Evolutionary conservation across 2,888 invertebrate species (phyloP).

Genomic region (Spialia ferax): DNA sequence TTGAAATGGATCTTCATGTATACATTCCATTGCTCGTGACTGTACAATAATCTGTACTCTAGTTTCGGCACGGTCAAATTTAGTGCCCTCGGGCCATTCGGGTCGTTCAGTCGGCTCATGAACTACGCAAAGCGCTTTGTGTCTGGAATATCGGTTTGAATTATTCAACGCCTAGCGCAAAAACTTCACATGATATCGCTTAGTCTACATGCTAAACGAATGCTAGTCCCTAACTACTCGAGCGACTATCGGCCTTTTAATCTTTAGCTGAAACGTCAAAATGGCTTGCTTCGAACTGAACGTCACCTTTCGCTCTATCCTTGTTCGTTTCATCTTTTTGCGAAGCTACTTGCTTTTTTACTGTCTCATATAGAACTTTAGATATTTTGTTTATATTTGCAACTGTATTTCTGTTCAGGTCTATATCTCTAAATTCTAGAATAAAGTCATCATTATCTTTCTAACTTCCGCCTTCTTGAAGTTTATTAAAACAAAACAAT

Average conservation of each 20-base stretch:
- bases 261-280: neutral
- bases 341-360: neutral
- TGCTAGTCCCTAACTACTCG: neutral
- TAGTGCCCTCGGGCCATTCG: neutral
- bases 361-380: neutral
- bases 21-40: too few relatives aligned
- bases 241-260: neutral
- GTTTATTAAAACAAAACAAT: too few relatives aligned
- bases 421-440: too few relatives aligned
- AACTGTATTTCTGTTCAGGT: too few relatives aligned
- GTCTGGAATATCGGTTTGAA: conserved; percentile 31
- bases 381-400: too few relatives aligned
- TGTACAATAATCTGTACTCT: neutral
- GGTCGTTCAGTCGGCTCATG: conserved; percentile 16
- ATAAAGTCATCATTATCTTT: too few relatives aligned
- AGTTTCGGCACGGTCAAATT: neutral
- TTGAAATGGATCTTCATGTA: too few relatives aligned
- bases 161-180: conserved; percentile 36
- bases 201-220: conserved; percentile 35
- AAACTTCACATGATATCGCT: conserved; percentile 37
- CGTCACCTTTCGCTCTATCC: neutral
- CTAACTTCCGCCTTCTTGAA: too few relatives aligned
- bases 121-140: conserved; percentile 37
- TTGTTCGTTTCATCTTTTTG: neutral
- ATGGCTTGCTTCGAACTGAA: neutral